These are phyloP conservation scores for Okamejei kenojei DNA, from an alignment of 2,797 vertebrate genomes.

Conservation along the genomic window DNA sequence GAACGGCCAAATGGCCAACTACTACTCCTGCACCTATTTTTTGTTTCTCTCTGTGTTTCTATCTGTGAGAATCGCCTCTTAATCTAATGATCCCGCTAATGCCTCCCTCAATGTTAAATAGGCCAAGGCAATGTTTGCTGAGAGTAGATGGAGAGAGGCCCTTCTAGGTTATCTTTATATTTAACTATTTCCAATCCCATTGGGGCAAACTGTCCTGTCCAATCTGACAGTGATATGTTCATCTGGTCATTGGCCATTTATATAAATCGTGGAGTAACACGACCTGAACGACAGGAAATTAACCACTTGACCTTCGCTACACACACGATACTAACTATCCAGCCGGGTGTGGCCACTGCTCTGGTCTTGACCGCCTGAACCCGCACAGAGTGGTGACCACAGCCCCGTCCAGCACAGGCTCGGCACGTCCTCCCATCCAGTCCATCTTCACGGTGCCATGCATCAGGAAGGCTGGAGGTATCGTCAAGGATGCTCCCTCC, in stretches of 20 bases:
- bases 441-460: no score
- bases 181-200: slow-evolving; percentile 13
- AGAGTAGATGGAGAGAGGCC: background rate
- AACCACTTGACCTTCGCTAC: background rate
- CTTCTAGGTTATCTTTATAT: background rate
- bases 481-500: no score
- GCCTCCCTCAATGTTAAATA: background rate
- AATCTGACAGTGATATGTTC: background rate
- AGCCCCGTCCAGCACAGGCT: no score
- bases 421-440: no score
- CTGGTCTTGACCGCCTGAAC: no score
- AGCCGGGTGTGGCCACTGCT: no score
- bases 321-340: background rate
- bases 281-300: background rate
- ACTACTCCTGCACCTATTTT: background rate
- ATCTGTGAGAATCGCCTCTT: no score
- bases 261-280: background rate
- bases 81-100: background rate
- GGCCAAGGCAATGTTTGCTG: background rate
- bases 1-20: no score
- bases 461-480: no score
- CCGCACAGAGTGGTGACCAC: no score
- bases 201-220: background rate
- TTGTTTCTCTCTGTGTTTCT: background rate
- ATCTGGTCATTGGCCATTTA: background rate